Conservation (phyloP, 2,888 invertebrate genomes). For the Drosophila parthenogenetica region DNA sequence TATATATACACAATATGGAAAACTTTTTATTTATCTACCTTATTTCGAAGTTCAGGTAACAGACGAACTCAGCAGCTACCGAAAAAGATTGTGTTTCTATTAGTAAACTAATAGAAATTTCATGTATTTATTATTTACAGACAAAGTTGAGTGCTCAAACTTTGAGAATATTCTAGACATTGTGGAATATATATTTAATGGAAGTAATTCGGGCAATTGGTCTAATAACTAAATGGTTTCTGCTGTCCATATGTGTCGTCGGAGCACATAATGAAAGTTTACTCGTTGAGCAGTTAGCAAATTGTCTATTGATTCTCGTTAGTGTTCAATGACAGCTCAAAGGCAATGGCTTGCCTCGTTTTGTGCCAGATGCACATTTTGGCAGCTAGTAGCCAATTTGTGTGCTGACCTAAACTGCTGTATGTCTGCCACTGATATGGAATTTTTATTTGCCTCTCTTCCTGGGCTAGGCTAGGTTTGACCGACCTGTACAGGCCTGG, state of each 20-base stretch:
- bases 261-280: constrained; percentile 29
- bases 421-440: constrained; percentile 56
- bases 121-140: too few species aligned
- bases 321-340: constrained; percentile 71
- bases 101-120: too few species aligned
- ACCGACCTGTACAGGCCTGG: constrained; percentile 11
- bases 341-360: constrained; percentile 46
- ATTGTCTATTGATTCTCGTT: constrained; percentile 51
- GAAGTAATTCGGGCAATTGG: constrained; percentile 4
- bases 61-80: too few species aligned
- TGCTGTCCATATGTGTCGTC: background rate
- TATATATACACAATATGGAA: too few species aligned
- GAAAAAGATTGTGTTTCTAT: too few species aligned
- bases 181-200: background rate
- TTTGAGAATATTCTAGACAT: too few species aligned
- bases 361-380: constrained; percentile 49
- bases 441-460: constrained; percentile 64
- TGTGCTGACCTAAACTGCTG: constrained; percentile 20
- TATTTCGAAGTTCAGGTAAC: too few species aligned
- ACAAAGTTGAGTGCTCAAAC: too few species aligned
- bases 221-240: constrained; percentile 14
- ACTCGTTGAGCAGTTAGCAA: constrained; percentile 50
- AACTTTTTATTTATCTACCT: too few species aligned
- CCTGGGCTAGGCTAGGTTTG: background rate
- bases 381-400: constrained; percentile 54